Conservation (phyloP, 2,113 vertebrate species). For the Bucco capensis region DNA sequence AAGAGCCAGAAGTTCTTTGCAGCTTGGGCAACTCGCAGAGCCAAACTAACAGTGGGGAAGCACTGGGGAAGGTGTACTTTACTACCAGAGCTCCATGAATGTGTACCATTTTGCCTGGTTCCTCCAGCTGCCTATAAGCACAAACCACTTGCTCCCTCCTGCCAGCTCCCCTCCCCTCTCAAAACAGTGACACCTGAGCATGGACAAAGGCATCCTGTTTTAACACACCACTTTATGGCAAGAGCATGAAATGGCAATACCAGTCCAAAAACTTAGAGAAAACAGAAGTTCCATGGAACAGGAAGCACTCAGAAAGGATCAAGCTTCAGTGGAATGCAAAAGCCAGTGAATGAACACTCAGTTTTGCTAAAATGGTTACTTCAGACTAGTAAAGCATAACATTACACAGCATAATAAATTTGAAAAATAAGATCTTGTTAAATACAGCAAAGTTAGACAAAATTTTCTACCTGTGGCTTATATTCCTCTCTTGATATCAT, state of each 20-base stretch:
- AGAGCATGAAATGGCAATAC: not conserved
- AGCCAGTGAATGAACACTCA: not conserved
- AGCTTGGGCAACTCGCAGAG: fast-evolving
- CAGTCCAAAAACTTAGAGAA: not conserved
- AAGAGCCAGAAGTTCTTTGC: not conserved
- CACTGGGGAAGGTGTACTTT: not conserved
- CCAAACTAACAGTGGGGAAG: not conserved
- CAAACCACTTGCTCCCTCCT: not conserved
- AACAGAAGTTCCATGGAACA: not conserved
- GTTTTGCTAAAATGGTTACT: not conserved
- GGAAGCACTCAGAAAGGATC: not conserved
- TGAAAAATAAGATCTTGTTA: not conserved
- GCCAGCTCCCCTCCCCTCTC: not conserved
- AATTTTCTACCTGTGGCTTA: not conserved
- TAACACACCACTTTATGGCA: not conserved
- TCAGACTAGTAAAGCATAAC: not conserved
- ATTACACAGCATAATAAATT: not conserved
- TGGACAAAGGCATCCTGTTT: slow-evolving; percentile 31
- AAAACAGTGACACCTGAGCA: fast-evolving
- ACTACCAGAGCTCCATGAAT: not conserved
- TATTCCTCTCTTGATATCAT: not conserved
- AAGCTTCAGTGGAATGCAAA: not conserved
- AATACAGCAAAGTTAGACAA: not conserved
- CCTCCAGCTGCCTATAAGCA: not conserved
- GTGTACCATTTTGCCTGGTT: not conserved